Base-by-base conservation (phyloP, 2,888 invertebrate species). In the Ormia ochracea region DNA sequence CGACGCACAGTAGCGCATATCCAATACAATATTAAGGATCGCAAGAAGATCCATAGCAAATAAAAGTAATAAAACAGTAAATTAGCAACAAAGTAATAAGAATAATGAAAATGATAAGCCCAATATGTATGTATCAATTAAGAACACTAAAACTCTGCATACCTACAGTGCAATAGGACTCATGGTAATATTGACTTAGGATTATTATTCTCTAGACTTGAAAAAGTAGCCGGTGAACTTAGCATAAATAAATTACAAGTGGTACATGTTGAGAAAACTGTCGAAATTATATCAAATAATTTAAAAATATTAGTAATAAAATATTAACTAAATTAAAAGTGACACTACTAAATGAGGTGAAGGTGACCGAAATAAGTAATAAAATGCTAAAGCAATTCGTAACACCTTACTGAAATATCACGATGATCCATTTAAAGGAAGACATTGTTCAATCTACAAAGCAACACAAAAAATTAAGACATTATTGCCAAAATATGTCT, bases 401-500 rank as follows among this genome's bases (percentile, higher is more conserved):
- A n/a, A n/a, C n/a, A n/a, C n/a, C n/a, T n/a, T n/a, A n/a, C n/a
- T n/a, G n/a, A n/a, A n/a, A n/a, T n/a, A n/a, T n/a, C n/a, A n/a
- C 28, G 58, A 68, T 45, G 31, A 54, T 48, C 68, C 54, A 1
- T 14, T 52, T 5, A 52, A 61, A 33, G 52, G 68, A 36, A 52
- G 65, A 19, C 75, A 75, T 31, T 48, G 59, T 28, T 58, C 59
- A 38, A 14, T 75, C 19, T 75, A 43, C 10, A 65, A 52, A 21
- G 52, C 68, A 28, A 28, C 52, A 23, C 17, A 36, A 36, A 65
- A 77, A 59, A 48, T 81, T 12, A 80, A 52, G 61, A 72, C 38
- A 66, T 48, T 76, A 72, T 23, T 78, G 78, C 68, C 41, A 58
- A 58, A n/a, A n/a, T n/a, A n/a, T n/a, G n/a, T n/a, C n/a, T n/a